phyloP scores from a whole-genome alignment of 2,888 invertebrate genomes.

The Bombylius discolor region DNA sequence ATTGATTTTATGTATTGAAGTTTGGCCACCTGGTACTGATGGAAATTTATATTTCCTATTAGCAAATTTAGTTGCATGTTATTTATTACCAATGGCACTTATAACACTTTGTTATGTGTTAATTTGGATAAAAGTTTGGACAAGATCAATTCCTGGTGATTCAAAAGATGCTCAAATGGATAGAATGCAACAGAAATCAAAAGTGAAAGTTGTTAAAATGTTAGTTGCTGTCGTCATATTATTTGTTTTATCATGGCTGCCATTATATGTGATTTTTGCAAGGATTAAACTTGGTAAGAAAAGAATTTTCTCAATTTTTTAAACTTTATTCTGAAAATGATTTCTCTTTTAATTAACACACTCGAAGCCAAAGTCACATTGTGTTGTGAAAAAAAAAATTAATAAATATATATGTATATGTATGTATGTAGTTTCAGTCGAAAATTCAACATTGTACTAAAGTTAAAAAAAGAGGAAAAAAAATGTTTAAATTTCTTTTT shows the following conservation, averaged over 20 bases:
- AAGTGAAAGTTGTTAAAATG: slow-evolving; percentile 92
- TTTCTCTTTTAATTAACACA: too few relatives aligned
- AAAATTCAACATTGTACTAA: too few relatives aligned
- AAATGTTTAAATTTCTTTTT: too few relatives aligned
- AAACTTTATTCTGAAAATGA: too few relatives aligned
- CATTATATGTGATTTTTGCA: slow-evolving; percentile 78
- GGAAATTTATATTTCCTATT: slow-evolving; percentile 77
- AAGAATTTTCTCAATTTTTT: neutral
- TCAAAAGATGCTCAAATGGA: slow-evolving; percentile 85
- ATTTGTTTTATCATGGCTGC: slow-evolving; percentile 89
- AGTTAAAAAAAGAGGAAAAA: too few relatives aligned
- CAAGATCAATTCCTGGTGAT: slow-evolving; percentile 77
- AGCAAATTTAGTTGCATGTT: slow-evolving; percentile 79
- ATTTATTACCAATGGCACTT: slow-evolving; percentile 78
- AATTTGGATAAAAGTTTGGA: slow-evolving; percentile 84
- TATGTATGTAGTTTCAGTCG: too few relatives aligned
- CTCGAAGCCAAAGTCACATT: too few relatives aligned
- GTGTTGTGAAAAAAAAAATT: neutral
- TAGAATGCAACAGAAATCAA: slow-evolving; percentile 85
- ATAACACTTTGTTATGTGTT: slow-evolving; percentile 85
- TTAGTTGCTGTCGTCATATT: slow-evolving; percentile 80
- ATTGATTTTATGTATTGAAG: slow-evolving; percentile 63
- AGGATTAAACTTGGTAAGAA: slow-evolving; percentile 71
- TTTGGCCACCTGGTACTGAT: slow-evolving; percentile 74
- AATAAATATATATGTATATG: too few relatives aligned